These are phyloP conservation scores for Mythimna pallens DNA, from an alignment of 2,888 invertebrate genomes.

Conservation along the genomic window DNA sequence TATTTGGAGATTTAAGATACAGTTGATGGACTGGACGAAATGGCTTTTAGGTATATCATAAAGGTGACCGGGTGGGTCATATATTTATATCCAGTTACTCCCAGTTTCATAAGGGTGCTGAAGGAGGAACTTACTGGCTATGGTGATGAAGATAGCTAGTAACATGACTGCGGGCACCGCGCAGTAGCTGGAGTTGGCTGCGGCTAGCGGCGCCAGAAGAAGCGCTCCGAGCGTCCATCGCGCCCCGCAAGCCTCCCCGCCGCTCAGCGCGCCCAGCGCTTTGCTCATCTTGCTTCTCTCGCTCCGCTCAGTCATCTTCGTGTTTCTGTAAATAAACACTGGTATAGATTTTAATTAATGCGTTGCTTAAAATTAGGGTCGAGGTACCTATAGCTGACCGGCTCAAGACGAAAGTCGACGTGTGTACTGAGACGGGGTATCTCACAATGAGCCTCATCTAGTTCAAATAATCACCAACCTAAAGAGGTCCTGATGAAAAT, in stretches of 20 bases:
- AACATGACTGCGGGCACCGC: slow-evolving; percentile 90
- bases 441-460: no score
- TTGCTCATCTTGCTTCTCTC: slow-evolving; percentile 75
- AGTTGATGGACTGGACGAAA: background rate
- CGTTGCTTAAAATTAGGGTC: background rate
- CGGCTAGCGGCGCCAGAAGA: slow-evolving; percentile 90
- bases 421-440: no score
- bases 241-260: slow-evolving; percentile 84
- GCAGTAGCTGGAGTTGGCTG: slow-evolving; percentile 91
- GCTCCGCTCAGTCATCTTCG: slow-evolving; percentile 75
- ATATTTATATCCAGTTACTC: background rate
- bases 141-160: slow-evolving; percentile 86
- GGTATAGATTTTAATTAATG: background rate
- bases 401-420: no score
- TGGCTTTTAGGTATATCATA: background rate
- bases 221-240: slow-evolving; percentile 91
- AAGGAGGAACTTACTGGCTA: slow-evolving; percentile 85
- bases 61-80: background rate
- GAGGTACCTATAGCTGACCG: background rate
- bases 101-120: background rate
- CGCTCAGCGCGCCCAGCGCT: slow-evolving; percentile 75
- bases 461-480: no score
- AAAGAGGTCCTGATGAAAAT: no score
- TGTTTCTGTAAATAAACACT: slow-evolving; percentile 46
- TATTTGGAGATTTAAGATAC: no score